Base-by-base conservation (phyloP, 2,113 vertebrate genomes). In the Eleginops maclovinus region DNA sequence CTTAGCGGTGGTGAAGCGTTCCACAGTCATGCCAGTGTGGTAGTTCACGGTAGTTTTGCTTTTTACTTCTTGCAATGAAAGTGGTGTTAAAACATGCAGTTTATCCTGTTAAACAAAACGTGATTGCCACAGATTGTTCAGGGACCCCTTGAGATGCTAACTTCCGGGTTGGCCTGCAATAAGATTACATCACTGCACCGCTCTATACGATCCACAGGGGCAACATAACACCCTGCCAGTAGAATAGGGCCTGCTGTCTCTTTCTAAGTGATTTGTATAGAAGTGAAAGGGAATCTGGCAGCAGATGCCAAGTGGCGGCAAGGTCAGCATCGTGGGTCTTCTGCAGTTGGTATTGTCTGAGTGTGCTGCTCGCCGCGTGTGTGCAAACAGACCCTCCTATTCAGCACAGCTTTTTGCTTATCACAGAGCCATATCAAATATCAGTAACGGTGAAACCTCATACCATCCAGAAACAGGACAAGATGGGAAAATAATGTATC, bases 281-380 rank as follows among this genome's bases (percentile, higher is more conserved):
- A 55, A 46, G 68, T 85, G 88, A 92, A 88, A 90, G 82, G 49
- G 75, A 88, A 89, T 89, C 83, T 78, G 81, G 69, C 76, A 83
- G 82, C 87, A 91, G 91, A 86, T 88, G 86, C 74, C 16, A 46
- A 68, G 75, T 55, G 58, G 84, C 19, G 11, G 81, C 14, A 51
- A 72, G 79, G 70, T 76, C 60, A 63, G 61, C 14, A 4, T 49
- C 70, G 54, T 21, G 70, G 72, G 69, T 77, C 83, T 85, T 66
- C 83, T 44, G 59, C 54, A 72, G 76, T 43, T 17, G 17, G 70
- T 47, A 81, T 77, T 89, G 87, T 89, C 81, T 79, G 71, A 49
- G 67, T 70, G 67, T 43, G 71, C 78, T 44, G 73, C 49, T 40
- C 2, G 53, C 67, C 64, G n/a, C 59, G 81, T 69, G 88, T 68